These are phyloP conservation scores for Upupa epops DNA, from an alignment of 2,113 vertebrate species.

Conservation along the genomic window DNA sequence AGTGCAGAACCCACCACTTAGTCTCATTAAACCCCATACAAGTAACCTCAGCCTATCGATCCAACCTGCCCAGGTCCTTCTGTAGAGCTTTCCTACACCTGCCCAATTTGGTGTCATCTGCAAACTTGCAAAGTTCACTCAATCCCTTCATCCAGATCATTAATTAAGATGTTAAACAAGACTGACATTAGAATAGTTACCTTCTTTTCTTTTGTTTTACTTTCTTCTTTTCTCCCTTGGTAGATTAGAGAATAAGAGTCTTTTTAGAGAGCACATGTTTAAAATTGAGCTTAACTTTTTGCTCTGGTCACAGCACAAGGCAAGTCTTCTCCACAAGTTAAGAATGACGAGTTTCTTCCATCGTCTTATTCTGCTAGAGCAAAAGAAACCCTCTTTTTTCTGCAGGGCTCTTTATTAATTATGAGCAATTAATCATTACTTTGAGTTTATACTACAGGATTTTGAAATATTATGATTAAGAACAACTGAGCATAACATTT, in stretches of 20 bases:
- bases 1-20: no score
- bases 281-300: neutral
- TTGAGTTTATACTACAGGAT: neutral
- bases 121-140: no score
- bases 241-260: neutral
- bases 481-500: neutral
- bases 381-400: slow-evolving; percentile 2
- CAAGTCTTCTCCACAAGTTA: slow-evolving; percentile 13
- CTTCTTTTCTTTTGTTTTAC: neutral
- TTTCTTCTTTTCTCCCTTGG: neutral
- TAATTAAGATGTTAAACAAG: no score
- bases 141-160: no score
- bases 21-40: no score
- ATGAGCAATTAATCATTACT: slow-evolving; percentile 23
- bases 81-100: no score
- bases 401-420: slow-evolving; percentile 33
- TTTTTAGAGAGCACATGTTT: neutral
- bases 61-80: no score
- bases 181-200: neutral
- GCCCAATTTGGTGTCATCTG: no score
- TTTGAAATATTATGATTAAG: slow-evolving; percentile 31
- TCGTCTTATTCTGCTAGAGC: slow-evolving; percentile 7
- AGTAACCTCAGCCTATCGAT: no score
- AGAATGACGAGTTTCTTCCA: slow-evolving; percentile 16
- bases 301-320: neutral